These are phyloP conservation scores for Rhagium mordax DNA, from an alignment of 2,888 invertebrate species.

Conservation along the genomic window DNA sequence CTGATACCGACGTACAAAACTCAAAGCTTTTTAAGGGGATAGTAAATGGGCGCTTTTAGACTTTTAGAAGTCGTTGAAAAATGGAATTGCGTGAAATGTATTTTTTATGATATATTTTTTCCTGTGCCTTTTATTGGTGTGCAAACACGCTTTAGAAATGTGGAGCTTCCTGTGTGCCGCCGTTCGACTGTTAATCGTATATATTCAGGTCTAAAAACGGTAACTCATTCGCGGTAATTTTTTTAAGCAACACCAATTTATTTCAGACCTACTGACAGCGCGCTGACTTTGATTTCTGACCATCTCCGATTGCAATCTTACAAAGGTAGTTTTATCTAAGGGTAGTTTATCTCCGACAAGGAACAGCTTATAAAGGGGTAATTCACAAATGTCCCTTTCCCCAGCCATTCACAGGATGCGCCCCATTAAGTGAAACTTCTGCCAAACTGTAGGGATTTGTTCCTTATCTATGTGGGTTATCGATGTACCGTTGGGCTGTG, in stretches of 20 bases:
- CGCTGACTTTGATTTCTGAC: too few relatives aligned
- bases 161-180: too few relatives aligned
- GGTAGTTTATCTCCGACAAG: neutral
- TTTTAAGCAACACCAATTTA: neutral
- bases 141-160: too few relatives aligned
- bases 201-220: too few relatives aligned
- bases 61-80: neutral
- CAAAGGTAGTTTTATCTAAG: neutral
- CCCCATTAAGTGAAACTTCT: constrained; percentile 9
- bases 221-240: too few relatives aligned
- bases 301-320: neutral
- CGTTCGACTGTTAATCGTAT: too few relatives aligned
- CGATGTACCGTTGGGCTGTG: neutral
- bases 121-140: neutral
- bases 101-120: neutral
- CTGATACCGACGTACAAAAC: neutral
- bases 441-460: constrained; percentile 1
- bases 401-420: neutral
- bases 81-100: neutral
- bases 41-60: neutral
- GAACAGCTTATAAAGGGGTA: neutral
- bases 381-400: neutral
- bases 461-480: constrained; percentile 12
- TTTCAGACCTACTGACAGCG: neutral
- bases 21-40: neutral